These are phyloP conservation scores for Trichogramma dendrolimi DNA, from an alignment of 2,888 invertebrate genomes.

Conservation along the genomic window DNA sequence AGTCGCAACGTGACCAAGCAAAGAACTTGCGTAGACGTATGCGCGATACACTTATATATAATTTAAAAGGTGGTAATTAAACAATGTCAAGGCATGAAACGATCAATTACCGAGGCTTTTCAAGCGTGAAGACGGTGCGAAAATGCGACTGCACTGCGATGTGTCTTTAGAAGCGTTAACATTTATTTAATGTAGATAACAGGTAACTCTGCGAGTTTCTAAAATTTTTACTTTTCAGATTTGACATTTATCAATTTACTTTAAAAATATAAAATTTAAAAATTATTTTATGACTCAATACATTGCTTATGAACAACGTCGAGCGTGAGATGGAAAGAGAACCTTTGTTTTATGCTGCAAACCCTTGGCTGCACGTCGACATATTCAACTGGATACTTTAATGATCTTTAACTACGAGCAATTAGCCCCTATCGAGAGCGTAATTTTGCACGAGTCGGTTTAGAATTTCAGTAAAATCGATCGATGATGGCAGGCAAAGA, in stretches of 20 bases:
- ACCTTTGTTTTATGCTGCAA: neutral
- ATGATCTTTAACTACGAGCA: constrained; percentile 49
- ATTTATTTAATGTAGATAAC: neutral
- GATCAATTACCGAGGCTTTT: constrained; percentile 38
- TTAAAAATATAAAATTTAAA: neutral
- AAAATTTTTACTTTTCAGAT: neutral
- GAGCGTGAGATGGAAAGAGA: neutral
- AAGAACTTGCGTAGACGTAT: too few species aligned
- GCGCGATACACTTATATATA: too few species aligned
- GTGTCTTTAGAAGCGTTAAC: constrained; percentile 25
- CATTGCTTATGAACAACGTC: neutral
- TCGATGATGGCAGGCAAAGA: constrained; percentile 3
- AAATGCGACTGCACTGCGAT: constrained; percentile 25
- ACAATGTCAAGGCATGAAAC: constrained; percentile 25
- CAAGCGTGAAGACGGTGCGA: constrained; percentile 28
- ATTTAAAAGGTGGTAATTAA: constrained; percentile 20
- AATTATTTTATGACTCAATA: neutral
- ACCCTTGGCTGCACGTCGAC: neutral
- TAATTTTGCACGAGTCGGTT: constrained; percentile 37
- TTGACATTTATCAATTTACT: neutral
- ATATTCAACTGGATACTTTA: constrained; percentile 48
- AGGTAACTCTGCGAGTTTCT: neutral
- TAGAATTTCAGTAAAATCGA: constrained; percentile 36
- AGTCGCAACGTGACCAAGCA: too few species aligned
- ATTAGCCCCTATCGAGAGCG: constrained; percentile 44